A percentile compares a stretch with the other conserved stretches of the same genome.
Evolutionary conservation across 2,888 invertebrate genomes (phyloP).

Genomic region (Mylabris sibirica): DNA sequence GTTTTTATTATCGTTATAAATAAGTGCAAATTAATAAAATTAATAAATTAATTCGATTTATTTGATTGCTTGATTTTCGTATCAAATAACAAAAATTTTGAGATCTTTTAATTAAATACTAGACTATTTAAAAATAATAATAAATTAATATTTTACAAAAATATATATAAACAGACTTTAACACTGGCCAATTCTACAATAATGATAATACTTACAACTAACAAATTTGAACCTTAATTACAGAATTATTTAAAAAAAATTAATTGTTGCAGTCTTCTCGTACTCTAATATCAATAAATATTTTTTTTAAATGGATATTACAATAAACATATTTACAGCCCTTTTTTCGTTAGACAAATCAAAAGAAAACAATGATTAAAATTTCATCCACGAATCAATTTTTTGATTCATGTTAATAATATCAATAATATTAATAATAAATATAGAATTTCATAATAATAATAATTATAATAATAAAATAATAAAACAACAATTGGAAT

Average conservation of each 20-base stretch:
- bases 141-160: slow-evolving; percentile 10
- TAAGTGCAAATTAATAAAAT: background rate
- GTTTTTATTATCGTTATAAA: background rate
- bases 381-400: slow-evolving; percentile 3
- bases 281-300: background rate
- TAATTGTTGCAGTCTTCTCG: background rate
- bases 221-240: background rate
- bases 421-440: slow-evolving; percentile 4
- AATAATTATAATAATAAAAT: background rate
- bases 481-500: slow-evolving; percentile 3
- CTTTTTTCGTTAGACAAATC: background rate
- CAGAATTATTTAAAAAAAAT: no score
- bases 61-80: background rate
- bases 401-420: slow-evolving; percentile 3
- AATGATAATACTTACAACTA: background rate
- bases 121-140: background rate
- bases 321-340: slow-evolving; percentile 5
- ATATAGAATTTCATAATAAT: slow-evolving; percentile 8
- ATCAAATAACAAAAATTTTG: slow-evolving; percentile 1
- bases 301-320: background rate
- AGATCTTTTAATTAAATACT: slow-evolving; percentile 5
- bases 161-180: background rate
- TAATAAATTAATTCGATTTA: background rate
- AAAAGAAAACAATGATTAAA: slow-evolving; percentile 3
- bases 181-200: slow-evolving; percentile 6